These are phyloP conservation scores for Tadarida brasiliensis DNA, from an alignment of 2,797 vertebrate species.

Conservation along the genomic window DNA sequence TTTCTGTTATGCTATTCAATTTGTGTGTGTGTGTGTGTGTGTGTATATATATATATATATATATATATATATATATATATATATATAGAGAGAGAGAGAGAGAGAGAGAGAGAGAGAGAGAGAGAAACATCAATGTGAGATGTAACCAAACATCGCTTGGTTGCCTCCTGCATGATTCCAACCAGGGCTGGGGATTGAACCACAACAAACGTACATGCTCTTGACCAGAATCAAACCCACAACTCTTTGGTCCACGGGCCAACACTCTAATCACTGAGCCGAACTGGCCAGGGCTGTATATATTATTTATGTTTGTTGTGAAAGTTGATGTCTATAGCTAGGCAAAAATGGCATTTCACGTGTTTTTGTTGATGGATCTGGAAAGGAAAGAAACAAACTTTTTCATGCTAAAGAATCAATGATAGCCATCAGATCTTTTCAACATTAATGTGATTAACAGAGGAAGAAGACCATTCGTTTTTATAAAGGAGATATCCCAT, in stretches of 20 bases:
- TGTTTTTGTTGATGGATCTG: conserved; percentile 64
- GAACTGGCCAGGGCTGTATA: neutral
- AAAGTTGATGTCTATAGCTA: conserved; percentile 7
- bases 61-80: too few relatives aligned
- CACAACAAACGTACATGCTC: too few relatives aligned
- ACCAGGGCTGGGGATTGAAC: too few relatives aligned
- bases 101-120: too few relatives aligned
- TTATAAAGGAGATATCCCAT: conserved; percentile 14
- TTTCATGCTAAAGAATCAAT: conserved; percentile 42
- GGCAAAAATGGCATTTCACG: conserved; percentile 48
- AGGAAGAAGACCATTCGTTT: neutral
- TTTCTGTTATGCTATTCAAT: conserved; percentile 2
- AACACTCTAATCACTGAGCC: too few relatives aligned
- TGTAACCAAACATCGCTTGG: too few relatives aligned
- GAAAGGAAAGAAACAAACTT: conserved; percentile 69
- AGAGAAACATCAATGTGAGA: too few relatives aligned
- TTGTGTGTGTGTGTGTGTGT: neutral
- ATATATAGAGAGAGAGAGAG: too few relatives aligned
- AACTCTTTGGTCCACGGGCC: too few relatives aligned
- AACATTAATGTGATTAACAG: conserved; percentile 56
- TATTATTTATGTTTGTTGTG: conserved; percentile 47
- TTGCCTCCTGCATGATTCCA: too few relatives aligned
- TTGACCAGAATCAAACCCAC: too few relatives aligned
- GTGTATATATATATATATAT: too few relatives aligned
- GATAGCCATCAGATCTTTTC: conserved; percentile 53